phyloP scores from a whole-genome alignment of 2,113 vertebrate genomes.

The Anhinga rufa region DNA sequence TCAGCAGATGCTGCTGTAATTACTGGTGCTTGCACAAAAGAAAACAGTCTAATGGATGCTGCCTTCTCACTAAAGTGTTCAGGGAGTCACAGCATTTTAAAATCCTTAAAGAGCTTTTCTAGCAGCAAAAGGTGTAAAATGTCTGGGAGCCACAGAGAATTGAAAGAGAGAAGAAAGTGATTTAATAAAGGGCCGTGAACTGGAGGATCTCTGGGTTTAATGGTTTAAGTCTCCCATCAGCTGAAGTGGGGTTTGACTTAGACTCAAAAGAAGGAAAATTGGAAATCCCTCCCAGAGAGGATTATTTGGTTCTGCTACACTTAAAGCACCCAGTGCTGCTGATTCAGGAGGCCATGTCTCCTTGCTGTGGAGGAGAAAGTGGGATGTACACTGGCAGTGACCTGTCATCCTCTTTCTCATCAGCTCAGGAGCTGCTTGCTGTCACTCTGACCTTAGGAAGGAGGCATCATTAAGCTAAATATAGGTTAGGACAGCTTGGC shows the following conservation, averaged over 20 bases:
- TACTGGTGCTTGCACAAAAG: not conserved
- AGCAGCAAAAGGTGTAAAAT: not conserved
- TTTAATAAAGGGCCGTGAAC: not conserved
- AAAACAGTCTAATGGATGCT: not conserved
- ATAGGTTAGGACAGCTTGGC: not conserved
- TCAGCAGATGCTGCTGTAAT: not conserved
- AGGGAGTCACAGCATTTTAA: not conserved
- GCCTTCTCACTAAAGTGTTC: not conserved
- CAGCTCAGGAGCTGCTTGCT: not conserved
- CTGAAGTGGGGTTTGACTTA: not conserved
- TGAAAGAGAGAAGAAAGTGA: not conserved
- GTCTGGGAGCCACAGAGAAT: not conserved
- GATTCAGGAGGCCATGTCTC: not conserved
- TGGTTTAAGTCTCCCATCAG: not conserved
- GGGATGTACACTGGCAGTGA: not conserved
- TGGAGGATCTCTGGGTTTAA: not conserved
- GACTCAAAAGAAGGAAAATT: not conserved
- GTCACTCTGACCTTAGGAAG: not conserved
- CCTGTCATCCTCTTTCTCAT: not conserved
- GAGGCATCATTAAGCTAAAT: not conserved
- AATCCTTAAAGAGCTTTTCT: not conserved
- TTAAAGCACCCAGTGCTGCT: not conserved
- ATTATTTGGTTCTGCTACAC: not conserved
- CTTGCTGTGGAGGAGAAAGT: not conserved
- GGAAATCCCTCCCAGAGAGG: not conserved